Evolutionary conservation across 1,140 invertebrate genomes (phyloP), one percentile per base, ranked within the genome.

Genomic region (Orius laevigatus): DNA sequence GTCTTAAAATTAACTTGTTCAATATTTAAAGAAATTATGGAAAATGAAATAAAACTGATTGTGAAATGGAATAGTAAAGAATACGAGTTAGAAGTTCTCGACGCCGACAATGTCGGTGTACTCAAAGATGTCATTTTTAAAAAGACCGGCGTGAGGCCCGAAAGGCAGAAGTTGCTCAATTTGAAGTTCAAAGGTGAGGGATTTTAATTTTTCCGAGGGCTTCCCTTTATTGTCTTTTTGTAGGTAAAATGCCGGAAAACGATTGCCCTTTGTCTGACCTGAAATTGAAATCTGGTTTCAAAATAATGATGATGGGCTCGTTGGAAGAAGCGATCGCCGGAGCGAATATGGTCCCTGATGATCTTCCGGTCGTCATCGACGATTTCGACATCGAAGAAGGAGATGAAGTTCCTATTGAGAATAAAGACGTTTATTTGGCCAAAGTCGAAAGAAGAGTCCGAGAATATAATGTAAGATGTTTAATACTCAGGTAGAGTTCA

Each of bases 301-400:
- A 94, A 66, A 73, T 97, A 11, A 94, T 96, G 88, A 85, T 97
- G 79, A 92, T 97, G 75, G 93, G 92, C 0, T 94, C 89, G 0
- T 68, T 85, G 16, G 93, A 96, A 62, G 82, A 90, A 58, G 87
- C 86, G 43, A 91, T 97, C 55, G 78, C 79, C 44, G 79, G 81
- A 60, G 83, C 78, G 0, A 77, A 77, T 58, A 75, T 74, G 49
- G 76, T 78, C 46, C 85, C 88, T 0, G 75, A 81, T 54, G 76
- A 86, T 52, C 69, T 85, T 39, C 82, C 86, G 33, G 79, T 89
- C 58, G 85, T 91, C 1, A 67, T 89, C 3, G 88, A 92, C 63
- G 87, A 91, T 63, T 70, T 88, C 42, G 83, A 87, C 57, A 81
- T 88, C 56, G 79, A 82, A 57, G 87, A 92, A 48, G 86, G 90